These are phyloP conservation scores for Steinernema carpocapsae DNA, from an alignment of 2,888 invertebrate genomes.

Conservation along the genomic window DNA sequence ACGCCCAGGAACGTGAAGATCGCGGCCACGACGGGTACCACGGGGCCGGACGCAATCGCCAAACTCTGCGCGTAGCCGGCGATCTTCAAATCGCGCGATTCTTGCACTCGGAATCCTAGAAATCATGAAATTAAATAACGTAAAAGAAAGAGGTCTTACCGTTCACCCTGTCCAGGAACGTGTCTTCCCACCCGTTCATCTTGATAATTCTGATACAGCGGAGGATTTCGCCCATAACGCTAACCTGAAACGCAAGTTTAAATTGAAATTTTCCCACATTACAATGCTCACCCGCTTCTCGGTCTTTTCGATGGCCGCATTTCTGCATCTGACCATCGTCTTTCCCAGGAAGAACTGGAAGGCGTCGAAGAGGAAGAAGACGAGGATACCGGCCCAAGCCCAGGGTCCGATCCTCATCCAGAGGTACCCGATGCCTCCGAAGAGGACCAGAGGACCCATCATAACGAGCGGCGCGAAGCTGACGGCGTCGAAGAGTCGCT, in stretches of 20 bases:
- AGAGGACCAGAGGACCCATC: slow-evolving; percentile 70
- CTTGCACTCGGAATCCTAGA: slow-evolving; percentile 73
- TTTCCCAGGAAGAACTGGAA: slow-evolving; percentile 68
- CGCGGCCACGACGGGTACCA: slow-evolving; percentile 75
- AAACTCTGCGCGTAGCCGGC: slow-evolving; percentile 75
- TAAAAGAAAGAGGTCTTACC: slow-evolving; percentile 41
- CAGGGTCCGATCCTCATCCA: slow-evolving; percentile 70
- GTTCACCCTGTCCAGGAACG: slow-evolving; percentile 73
- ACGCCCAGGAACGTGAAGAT: slow-evolving; percentile 75
- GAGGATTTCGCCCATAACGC: slow-evolving; percentile 74
- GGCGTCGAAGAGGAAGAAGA: slow-evolving; percentile 69
- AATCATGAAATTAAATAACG: not conserved
- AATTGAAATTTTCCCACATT: not conserved
- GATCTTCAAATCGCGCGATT: slow-evolving; percentile 73
- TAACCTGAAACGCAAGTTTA: slow-evolving; percentile 69
- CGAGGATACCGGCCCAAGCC: slow-evolving; percentile 70
- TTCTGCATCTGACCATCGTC: slow-evolving; percentile 65
- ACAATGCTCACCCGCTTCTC: slow-evolving; percentile 59
- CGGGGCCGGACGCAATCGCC: slow-evolving; percentile 74
- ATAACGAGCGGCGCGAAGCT: slow-evolving; percentile 70
- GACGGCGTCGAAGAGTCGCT: slow-evolving; percentile 71
- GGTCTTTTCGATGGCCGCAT: slow-evolving; percentile 63
- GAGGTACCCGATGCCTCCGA: slow-evolving; percentile 70
- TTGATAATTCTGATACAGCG: slow-evolving; percentile 75
- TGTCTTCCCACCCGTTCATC: slow-evolving; percentile 76